These are phyloP conservation scores for Cydia amplana DNA, from an alignment of 1,140 invertebrate species.

Conservation along the genomic window DNA sequence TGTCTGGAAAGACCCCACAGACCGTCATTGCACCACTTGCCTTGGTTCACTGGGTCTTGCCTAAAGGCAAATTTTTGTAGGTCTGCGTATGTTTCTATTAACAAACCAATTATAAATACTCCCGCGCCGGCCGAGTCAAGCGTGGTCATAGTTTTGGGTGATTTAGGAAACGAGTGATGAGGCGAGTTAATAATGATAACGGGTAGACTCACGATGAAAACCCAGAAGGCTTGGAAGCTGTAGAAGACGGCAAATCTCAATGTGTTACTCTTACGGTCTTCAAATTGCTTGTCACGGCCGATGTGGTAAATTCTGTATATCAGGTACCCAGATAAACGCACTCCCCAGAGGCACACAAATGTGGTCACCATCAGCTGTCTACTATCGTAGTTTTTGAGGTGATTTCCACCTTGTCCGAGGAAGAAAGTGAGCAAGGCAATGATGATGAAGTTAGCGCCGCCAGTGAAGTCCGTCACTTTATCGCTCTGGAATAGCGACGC, in stretches of 20 bases:
- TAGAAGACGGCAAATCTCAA: slow-evolving; percentile 94
- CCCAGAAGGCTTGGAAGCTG: slow-evolving; percentile 96
- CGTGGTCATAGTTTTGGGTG: slow-evolving; percentile 90
- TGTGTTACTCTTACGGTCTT: slow-evolving; percentile 91
- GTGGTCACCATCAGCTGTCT: slow-evolving; percentile 93
- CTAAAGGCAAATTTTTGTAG: slow-evolving; percentile 94
- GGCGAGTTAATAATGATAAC: slow-evolving; percentile 95
- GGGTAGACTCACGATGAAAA: slow-evolving; percentile 93
- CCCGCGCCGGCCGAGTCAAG: slow-evolving; percentile 91
- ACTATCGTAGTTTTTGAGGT: slow-evolving; percentile 88
- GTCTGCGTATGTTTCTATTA: slow-evolving; percentile 94
- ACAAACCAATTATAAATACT: slow-evolving; percentile 90
- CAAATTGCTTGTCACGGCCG: slow-evolving; percentile 93
- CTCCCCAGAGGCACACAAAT: slow-evolving; percentile 92
- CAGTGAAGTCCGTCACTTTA: slow-evolving; percentile 95
- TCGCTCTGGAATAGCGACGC: slow-evolving; percentile 93
- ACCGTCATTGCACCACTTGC: slow-evolving; percentile 94
- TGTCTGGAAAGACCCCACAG: slow-evolving; percentile 94
- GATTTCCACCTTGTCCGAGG: slow-evolving; percentile 86
- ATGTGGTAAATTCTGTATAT: slow-evolving; percentile 93
- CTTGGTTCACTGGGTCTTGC: slow-evolving; percentile 91
- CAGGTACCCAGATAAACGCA: slow-evolving; percentile 90
- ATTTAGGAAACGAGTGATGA: slow-evolving; percentile 86
- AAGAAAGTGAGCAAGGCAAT: slow-evolving; percentile 92
- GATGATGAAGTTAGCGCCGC: slow-evolving; percentile 94